Base-by-base conservation (phyloP, 2,888 invertebrate genomes). In the Xestia xanthographa region DNA sequence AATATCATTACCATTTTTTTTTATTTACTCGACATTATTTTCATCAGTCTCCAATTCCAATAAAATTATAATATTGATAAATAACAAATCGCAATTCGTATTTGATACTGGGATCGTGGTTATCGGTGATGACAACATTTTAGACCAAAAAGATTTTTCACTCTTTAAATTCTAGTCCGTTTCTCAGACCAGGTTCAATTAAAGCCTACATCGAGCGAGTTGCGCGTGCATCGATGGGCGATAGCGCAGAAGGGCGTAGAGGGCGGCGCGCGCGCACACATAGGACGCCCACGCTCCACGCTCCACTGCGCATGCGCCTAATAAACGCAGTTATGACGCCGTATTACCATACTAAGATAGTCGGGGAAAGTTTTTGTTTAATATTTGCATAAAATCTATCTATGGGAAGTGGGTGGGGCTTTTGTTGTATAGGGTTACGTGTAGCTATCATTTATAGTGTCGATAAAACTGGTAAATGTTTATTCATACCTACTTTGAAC, bases 241-340 rank as follows among this genome's bases (percentile, higher is more conserved):
- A 91, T 91, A 91, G 87, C 77, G 78, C 77, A 80, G 70, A 82
- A 86, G 86, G 86, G 87, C 88, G 87, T 83, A 85, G 82, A 83
- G 84, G 87, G 88, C 86, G 91, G 90, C 86, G 86, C 87, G 82
- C 79, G 88, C 86, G 80, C 86, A 88, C 86, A 88, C 90, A 90
- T 90, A 89, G 86, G 86, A 82, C 80, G 81, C 92, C 86, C 88
- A 87, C 86, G 86, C 82, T 79, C 77, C 65, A 83, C 74, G 75
- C 84, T 86, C 83, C 80, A 80, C 69, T 67, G 75, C 68, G 69
- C 70, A 63, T 66, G 73, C 68, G 71, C 66, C 66, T 80, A 78
- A 83, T 72, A 80, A 74, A 86, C 82, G 77, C 77, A 75, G 76
- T 76, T 82, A 70, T 76, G 83, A 85, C 73, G 82, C 72, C 34